These are phyloP conservation scores for Todus mexicanus DNA, from an alignment of 2,797 vertebrate species.

Conservation along the genomic window DNA sequence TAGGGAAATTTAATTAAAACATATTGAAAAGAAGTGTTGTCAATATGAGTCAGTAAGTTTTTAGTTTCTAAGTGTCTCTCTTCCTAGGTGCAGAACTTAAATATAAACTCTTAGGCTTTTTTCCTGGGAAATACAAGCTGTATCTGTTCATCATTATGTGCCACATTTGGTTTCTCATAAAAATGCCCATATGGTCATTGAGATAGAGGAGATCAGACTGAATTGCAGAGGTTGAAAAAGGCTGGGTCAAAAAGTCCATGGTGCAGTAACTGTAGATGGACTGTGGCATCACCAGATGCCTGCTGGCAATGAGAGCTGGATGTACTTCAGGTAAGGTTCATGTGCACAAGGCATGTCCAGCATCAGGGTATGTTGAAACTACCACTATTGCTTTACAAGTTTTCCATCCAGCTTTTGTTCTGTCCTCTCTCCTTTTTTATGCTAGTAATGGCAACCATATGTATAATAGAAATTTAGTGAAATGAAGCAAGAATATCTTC, in stretches of 20 bases:
- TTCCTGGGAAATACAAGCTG: neutral
- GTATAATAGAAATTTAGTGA: neutral
- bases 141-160: neutral
- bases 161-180: neutral
- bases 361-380: neutral
- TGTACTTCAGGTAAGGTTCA: neutral
- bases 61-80: neutral
- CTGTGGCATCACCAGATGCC: neutral
- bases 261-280: neutral
- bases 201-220: neutral
- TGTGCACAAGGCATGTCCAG: neutral
- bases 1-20: neutral
- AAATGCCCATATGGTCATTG: neutral
- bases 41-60: neutral
- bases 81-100: neutral
- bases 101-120: neutral
- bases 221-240: neutral
- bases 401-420: neutral
- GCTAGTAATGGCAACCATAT: neutral
- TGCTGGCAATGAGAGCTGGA: neutral
- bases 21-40: neutral
- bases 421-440: neutral
- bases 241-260: neutral
- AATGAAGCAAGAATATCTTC: neutral
- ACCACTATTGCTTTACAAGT: accelerated